Evolutionary conservation across 2,888 invertebrate species (phyloP).

Genomic region (Corbicula japonica): DNA sequence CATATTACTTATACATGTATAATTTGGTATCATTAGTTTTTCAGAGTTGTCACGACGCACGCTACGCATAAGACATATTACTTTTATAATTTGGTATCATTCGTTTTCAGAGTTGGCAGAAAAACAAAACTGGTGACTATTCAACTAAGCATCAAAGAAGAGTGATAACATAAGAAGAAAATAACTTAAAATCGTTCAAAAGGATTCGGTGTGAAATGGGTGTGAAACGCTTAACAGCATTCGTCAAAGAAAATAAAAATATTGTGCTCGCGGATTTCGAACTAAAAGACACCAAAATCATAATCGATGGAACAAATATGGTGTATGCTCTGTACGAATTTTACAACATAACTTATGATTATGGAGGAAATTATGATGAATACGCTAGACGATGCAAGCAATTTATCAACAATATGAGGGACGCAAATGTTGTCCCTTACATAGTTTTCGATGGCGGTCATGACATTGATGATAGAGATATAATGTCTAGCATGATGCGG

Average conservation of each 20-base stretch:
- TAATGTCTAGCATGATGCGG: constrained; percentile 76
- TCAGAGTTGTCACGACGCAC: no score
- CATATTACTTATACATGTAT: no score
- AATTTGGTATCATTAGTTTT: no score
- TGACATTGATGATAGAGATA: constrained; percentile 76
- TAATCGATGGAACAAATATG: constrained; percentile 84
- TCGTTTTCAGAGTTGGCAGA: no score
- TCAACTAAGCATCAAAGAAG: no score
- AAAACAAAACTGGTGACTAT: no score
- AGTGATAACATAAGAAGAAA: no score
- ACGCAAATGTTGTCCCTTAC: constrained; percentile 76
- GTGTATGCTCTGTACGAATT: constrained; percentile 79
- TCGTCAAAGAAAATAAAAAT: constrained; percentile 75
- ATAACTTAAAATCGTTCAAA: no score
- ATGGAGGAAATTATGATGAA: constrained; percentile 83
- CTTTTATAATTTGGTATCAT: no score
- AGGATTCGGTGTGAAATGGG: no score
- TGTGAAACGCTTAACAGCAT: constrained; percentile 93
- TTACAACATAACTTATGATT: constrained; percentile 68
- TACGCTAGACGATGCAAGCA: constrained; percentile 25
- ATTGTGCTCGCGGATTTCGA: constrained; percentile 86
- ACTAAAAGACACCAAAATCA: constrained; percentile 74
- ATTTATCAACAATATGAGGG: neutral
- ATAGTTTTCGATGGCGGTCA: constrained; percentile 84
- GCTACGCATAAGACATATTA: no score